Percentiles rank a stretch among this genome's conserved stretches.
These are phyloP conservation scores for Carposina sasakii DNA, from an alignment of 1,140 invertebrate species.

Conservation along the genomic window DNA sequence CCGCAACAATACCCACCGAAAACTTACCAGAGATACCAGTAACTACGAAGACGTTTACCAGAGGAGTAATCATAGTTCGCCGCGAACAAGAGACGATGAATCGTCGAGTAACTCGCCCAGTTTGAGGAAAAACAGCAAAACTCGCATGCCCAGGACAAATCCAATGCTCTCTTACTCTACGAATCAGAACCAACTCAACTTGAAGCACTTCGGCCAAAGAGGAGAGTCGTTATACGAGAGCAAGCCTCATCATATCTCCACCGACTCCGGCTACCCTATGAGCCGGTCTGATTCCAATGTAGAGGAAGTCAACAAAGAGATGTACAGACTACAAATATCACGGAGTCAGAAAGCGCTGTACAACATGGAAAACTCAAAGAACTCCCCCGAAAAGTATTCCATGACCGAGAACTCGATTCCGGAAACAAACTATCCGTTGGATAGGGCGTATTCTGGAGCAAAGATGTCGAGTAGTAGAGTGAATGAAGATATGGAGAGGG, in stretches of 20 bases:
- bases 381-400: conserved; percentile 58
- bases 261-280: conserved; percentile 60
- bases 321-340: conserved; percentile 70
- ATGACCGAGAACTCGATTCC: conserved; percentile 55
- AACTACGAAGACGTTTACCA: conserved; percentile 70
- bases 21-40: conserved; percentile 66
- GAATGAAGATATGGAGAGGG: conserved; percentile 64
- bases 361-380: conserved; percentile 65
- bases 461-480: conserved; percentile 64
- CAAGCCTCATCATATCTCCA: conserved; percentile 62
- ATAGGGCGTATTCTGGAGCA: conserved; percentile 65
- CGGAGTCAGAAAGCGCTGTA: conserved; percentile 67
- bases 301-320: conserved; percentile 70
- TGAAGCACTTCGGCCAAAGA: conserved; percentile 68
- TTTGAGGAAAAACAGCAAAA: conserved; percentile 59
- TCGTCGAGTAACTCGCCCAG: conserved; percentile 66
- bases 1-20: conserved; percentile 66
- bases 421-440: conserved; percentile 66
- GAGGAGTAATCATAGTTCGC: conserved; percentile 60
- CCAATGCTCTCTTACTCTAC: conserved; percentile 70
- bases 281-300: conserved; percentile 68
- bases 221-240: conserved; percentile 61
- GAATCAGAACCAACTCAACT: conserved; percentile 59
- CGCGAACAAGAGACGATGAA: conserved; percentile 57
- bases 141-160: conserved; percentile 70